These are phyloP conservation scores for Onychomys torridus DNA, from an alignment of 2,797 vertebrate genomes.

Conservation along the genomic window DNA sequence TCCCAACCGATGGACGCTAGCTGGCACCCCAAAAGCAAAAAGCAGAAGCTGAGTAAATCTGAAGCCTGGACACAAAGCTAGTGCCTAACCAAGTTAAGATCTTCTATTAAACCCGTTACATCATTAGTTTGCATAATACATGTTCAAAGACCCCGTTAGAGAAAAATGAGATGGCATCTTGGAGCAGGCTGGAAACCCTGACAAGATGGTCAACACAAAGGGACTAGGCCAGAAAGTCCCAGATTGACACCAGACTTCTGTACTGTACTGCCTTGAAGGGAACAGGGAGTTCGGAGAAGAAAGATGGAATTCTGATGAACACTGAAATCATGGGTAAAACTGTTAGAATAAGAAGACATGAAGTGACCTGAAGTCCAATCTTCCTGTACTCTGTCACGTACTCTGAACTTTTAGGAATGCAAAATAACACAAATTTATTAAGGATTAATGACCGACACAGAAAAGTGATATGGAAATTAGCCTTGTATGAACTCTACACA, in stretches of 20 bases:
- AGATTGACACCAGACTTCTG: background rate
- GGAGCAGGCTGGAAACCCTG: background rate
- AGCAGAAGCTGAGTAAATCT: constrained; percentile 7
- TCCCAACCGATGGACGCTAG: background rate
- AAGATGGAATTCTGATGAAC: background rate
- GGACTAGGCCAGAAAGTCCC: background rate
- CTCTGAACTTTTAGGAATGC: background rate
- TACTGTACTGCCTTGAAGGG: background rate
- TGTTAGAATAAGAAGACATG: background rate
- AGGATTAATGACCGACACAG: background rate
- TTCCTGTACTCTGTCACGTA: background rate
- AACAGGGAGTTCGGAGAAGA: background rate
- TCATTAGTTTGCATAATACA: background rate
- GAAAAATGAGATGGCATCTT: background rate
- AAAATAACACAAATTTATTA: constrained; percentile 27
- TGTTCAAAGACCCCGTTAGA: constrained; percentile 5
- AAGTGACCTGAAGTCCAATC: background rate
- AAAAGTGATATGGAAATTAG: background rate
- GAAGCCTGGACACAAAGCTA: constrained; percentile 6
- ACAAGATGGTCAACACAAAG: background rate
- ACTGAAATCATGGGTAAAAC: background rate
- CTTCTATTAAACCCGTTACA: constrained; percentile 10
- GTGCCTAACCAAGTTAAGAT: constrained; percentile 5
- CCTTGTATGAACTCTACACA: background rate
- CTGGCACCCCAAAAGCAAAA: background rate